Percentiles rank a stretch among this genome's conserved stretches.
Conservation (phyloP, 2,888 invertebrate genomes). For the Drosophila limbata region DNA sequence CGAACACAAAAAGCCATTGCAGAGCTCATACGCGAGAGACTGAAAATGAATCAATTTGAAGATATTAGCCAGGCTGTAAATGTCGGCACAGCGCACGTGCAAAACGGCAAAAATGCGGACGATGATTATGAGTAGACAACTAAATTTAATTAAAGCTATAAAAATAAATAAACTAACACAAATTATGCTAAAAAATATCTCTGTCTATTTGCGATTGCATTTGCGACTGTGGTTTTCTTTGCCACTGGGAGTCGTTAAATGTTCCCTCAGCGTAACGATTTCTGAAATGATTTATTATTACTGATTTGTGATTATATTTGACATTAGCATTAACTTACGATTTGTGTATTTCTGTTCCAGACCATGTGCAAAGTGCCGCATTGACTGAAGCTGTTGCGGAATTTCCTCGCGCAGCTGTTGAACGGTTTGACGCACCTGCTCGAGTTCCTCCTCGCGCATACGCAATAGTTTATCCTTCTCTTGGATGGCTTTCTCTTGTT, state of each 20-base stretch:
- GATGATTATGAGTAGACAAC: constrained; percentile 50
- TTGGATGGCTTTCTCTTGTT: constrained; percentile 82
- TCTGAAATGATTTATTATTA: constrained; percentile 31
- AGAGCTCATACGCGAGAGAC: constrained; percentile 94
- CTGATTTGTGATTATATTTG: too few species aligned
- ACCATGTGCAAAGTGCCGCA: constrained; percentile 79
- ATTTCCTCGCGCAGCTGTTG: constrained; percentile 78
- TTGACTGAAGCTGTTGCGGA: constrained; percentile 80
- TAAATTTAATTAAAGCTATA: constrained; percentile 45
- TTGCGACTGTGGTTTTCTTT: constrained; percentile 57
- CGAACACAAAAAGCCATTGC: constrained; percentile 98
- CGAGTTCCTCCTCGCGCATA: constrained; percentile 70
- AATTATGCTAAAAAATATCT: constrained; percentile 16
- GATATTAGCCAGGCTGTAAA: constrained; percentile 89
- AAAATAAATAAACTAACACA: constrained; percentile 49
- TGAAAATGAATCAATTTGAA: constrained; percentile 89
- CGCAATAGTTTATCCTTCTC: constrained; percentile 77
- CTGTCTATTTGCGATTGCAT: constrained; percentile 52
- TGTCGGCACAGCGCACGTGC: constrained; percentile 85
- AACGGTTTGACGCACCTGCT: constrained; percentile 68
- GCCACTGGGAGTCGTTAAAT: constrained; percentile 37
- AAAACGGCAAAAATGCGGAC: constrained; percentile 52
- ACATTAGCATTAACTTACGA: constrained; percentile 63
- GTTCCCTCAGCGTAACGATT: constrained; percentile 58
- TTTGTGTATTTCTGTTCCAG: constrained; percentile 83